Conservation (phyloP, 2,113 vertebrate genomes). For the Pedetes capensis region DNA sequence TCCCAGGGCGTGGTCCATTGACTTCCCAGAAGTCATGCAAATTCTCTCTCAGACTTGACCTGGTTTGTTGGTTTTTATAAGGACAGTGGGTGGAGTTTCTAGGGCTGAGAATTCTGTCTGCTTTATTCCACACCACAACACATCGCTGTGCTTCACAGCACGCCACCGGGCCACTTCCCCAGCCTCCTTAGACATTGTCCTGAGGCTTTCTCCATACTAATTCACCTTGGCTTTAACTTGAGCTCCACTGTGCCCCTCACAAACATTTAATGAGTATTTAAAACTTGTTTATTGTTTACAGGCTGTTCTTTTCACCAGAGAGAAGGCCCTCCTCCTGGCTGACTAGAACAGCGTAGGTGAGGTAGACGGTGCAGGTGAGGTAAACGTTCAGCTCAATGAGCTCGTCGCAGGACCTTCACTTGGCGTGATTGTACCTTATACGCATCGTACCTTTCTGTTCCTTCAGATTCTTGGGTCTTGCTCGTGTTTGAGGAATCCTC, state of each 20-base stretch:
- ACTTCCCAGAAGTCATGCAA: too few relatives aligned
- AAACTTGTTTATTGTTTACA: not conserved
- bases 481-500: not conserved
- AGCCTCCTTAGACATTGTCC: not conserved
- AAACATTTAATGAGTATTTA: not conserved
- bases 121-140: not conserved
- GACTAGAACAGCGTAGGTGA: not conserved
- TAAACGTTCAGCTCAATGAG: not conserved
- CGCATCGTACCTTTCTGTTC: not conserved
- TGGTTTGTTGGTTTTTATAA: not conserved
- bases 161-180: not conserved
- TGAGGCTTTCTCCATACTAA: not conserved
- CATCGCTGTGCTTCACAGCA: not conserved
- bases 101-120: not conserved
- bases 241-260: not conserved
- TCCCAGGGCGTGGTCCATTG: too few relatives aligned
- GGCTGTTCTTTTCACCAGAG: not conserved
- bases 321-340: not conserved
- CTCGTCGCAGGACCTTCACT: not conserved
- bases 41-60: not conserved
- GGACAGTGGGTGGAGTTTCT: not conserved
- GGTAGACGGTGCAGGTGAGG: too few relatives aligned
- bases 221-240: not conserved
- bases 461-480: not conserved
- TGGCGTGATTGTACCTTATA: not conserved